Percentiles rank a stretch among this genome's conserved stretches.
Conservation (phyloP, 2,797 vertebrate species). For the Spinus olivaceus region DNA sequence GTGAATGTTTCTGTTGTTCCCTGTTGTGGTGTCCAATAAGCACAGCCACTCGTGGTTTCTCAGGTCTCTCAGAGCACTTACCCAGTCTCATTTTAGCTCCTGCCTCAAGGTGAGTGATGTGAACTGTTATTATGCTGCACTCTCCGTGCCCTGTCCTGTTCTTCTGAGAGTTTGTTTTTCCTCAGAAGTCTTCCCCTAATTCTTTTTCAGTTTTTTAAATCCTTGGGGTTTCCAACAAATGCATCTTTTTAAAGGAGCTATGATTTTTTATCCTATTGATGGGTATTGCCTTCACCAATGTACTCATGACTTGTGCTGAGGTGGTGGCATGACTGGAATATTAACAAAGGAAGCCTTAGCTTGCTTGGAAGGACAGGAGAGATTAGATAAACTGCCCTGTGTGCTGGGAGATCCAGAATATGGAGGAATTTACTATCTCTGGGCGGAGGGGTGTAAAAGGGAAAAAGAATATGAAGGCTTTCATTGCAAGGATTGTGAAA, state of each 20-base stretch:
- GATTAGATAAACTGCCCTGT: not conserved
- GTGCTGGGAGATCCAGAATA: not conserved
- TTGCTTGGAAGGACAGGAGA: not conserved
- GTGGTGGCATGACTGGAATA: not conserved
- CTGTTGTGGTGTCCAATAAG: not conserved
- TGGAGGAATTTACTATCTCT: not conserved
- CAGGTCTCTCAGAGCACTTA: not conserved
- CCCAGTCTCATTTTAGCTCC: not conserved
- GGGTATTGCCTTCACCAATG: not conserved
- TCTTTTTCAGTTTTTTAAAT: not conserved
- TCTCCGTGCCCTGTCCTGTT: not conserved
- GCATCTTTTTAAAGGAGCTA: not conserved
- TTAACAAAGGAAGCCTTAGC: not conserved
- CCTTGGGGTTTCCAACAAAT: not conserved
- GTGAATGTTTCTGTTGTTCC: not conserved
- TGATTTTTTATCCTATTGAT: not conserved
- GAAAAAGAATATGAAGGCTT: not conserved
- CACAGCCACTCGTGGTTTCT: not conserved
- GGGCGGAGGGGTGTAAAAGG: not conserved
- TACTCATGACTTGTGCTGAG: not conserved
- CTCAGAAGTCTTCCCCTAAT: not conserved
- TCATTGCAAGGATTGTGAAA: not conserved
- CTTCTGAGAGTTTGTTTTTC: not conserved
- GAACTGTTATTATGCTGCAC: not conserved
- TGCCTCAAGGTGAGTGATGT: constrained; percentile 1